phyloP scores from a whole-genome alignment of 2,113 vertebrate species.

The Regulus satrapa region DNA sequence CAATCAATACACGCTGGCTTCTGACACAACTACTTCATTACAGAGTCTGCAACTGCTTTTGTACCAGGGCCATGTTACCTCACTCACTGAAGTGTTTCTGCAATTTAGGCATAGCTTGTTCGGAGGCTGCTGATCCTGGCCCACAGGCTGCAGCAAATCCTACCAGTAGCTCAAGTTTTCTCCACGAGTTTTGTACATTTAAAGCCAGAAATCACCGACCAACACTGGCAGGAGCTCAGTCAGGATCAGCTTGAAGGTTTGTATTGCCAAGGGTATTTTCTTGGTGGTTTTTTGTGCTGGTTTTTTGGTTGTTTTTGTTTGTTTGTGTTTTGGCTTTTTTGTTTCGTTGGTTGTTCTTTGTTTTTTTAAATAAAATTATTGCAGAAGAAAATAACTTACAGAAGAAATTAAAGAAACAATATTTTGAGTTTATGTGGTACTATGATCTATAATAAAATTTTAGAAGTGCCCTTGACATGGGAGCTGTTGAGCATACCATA shows the following conservation, averaged over 20 bases:
- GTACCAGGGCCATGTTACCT: not conserved
- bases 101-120: not conserved
- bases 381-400: not conserved
- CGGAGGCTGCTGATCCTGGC: not conserved
- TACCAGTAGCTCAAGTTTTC: not conserved
- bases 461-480: not conserved
- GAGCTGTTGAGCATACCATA: not conserved
- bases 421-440: not conserved
- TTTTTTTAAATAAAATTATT: not conserved
- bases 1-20: not conserved
- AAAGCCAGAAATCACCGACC: constrained; percentile 2
- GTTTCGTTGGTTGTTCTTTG: too few species aligned
- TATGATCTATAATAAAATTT: not conserved
- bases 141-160: not conserved
- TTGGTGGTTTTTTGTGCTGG: not conserved
- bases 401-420: not conserved
- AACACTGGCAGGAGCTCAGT: not conserved
- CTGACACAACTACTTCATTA: not conserved
- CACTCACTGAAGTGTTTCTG: not conserved
- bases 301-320: not conserved
- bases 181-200: not conserved
- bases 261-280: not conserved
- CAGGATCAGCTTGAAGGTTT: not conserved
- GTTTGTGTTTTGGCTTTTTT: not conserved
- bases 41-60: not conserved